Conservation (phyloP, 2,888 invertebrate genomes). For the Drosophila anomalata region DNA sequence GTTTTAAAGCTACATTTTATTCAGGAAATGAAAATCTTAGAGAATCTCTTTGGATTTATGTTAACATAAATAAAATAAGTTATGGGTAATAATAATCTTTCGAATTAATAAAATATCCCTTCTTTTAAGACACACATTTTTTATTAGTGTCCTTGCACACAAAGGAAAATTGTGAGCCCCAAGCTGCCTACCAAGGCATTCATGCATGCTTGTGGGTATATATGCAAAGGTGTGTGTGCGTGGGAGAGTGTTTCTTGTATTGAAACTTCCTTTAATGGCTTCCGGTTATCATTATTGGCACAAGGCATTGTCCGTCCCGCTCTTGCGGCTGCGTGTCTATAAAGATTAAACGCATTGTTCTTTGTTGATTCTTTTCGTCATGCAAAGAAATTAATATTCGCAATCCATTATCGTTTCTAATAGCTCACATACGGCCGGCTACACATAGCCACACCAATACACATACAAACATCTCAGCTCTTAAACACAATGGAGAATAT, state of each 20-base stretch:
- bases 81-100: too few relatives aligned
- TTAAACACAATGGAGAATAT: constrained; percentile 51
- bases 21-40: not conserved
- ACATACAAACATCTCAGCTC: constrained; percentile 6
- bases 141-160: constrained; percentile 12
- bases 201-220: constrained; percentile 26
- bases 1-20: not conserved
- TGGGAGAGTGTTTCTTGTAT: constrained; percentile 57
- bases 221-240: constrained; percentile 1
- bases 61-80: not conserved
- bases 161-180: constrained; percentile 39
- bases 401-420: constrained; percentile 73
- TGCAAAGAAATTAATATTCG: constrained; percentile 78
- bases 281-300: constrained; percentile 78
- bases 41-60: too few relatives aligned
- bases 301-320: constrained; percentile 51
- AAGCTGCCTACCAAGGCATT: constrained; percentile 51
- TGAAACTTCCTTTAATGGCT: constrained; percentile 79
- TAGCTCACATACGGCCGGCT: constrained; percentile 42
- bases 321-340: constrained; percentile 67
- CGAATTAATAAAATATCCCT: too few relatives aligned
- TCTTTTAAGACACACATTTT: not conserved
- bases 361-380: constrained; percentile 70
- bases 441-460: not conserved
- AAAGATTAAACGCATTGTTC: constrained; percentile 77